phyloP scores from a whole-genome alignment of 1,140 invertebrate species.

The Euura saliciscinereae region DNA sequence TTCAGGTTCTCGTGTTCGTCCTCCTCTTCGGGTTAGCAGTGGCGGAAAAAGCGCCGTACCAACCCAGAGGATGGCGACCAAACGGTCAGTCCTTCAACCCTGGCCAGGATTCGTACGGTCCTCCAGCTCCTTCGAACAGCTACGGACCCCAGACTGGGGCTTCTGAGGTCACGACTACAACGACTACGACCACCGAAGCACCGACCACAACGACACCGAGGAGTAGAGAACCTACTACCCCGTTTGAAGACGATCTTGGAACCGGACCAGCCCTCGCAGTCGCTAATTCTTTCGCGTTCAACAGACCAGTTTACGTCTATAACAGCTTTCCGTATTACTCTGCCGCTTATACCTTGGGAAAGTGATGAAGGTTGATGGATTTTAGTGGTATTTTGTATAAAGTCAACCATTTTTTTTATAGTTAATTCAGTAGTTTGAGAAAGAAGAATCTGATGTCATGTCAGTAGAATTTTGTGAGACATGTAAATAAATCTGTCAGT shows the following conservation, averaged over 20 bases:
- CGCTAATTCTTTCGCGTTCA: conserved; percentile 56
- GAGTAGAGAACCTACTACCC: conserved; percentile 44
- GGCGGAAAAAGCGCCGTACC: conserved; percentile 37
- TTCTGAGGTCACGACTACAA: conserved; percentile 29
- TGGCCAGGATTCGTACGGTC: conserved; percentile 26
- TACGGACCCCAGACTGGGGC: conserved; percentile 35
- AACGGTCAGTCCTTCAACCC: conserved; percentile 38
- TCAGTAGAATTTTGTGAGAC: too few species aligned
- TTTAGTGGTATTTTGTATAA: neutral
- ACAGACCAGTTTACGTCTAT: conserved; percentile 52
- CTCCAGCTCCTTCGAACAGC: conserved; percentile 25
- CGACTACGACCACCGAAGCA: conserved; percentile 29
- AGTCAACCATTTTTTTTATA: too few species aligned
- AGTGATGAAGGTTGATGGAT: conserved; percentile 18
- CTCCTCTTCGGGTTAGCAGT: conserved; percentile 31
- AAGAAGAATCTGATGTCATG: too few species aligned
- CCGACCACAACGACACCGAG: conserved; percentile 29
- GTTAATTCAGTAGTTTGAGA: too few species aligned
- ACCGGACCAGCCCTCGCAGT: conserved; percentile 48
- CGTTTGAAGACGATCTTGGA: conserved; percentile 41
- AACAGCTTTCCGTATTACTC: conserved; percentile 43
- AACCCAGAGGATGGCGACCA: conserved; percentile 48
- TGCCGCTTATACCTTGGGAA: conserved; percentile 29
- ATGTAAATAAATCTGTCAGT: too few species aligned
- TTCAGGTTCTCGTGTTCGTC: conserved; percentile 24